Evolutionary conservation across 1,140 invertebrate species (phyloP).

Genomic region (Uloborus diversus): DNA sequence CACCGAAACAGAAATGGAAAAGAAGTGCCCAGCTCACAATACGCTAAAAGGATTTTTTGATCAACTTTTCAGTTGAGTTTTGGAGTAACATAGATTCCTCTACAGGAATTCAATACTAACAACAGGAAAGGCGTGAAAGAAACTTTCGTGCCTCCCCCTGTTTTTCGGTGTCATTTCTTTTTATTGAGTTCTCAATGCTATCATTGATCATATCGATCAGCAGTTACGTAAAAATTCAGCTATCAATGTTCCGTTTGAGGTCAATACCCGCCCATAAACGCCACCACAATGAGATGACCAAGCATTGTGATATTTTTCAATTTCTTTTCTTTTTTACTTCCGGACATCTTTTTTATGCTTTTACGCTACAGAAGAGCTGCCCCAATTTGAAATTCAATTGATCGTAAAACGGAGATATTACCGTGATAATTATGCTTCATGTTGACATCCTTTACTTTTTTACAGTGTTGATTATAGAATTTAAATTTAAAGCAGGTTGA

Average conservation of each 20-base stretch:
- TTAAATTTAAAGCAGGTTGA: background rate
- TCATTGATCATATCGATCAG: conserved; percentile 1
- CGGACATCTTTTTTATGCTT: background rate
- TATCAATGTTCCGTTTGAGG: conserved; percentile 1
- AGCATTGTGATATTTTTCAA: background rate
- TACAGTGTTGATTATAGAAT: background rate
- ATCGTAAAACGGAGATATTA: background rate
- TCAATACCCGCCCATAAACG: background rate
- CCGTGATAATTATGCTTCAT: background rate
- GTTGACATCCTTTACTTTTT: too few relatives aligned
- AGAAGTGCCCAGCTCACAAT: too few relatives aligned
- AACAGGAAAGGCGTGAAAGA: too few relatives aligned
- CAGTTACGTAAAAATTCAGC: background rate
- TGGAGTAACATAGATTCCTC: too few relatives aligned
- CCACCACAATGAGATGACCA: background rate
- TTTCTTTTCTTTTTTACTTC: background rate
- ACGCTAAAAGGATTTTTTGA: too few relatives aligned
- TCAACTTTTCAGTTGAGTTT: too few relatives aligned
- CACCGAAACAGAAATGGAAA: too few relatives aligned
- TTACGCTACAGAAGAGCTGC: background rate
- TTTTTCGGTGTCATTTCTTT: background rate
- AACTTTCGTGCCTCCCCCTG: background rate
- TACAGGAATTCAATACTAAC: too few relatives aligned
- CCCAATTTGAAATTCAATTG: background rate
- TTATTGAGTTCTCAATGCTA: background rate